These are phyloP conservation scores for Hippoglossus stenolepis DNA, from an alignment of 2,113 vertebrate species.

Conservation along the genomic window DNA sequence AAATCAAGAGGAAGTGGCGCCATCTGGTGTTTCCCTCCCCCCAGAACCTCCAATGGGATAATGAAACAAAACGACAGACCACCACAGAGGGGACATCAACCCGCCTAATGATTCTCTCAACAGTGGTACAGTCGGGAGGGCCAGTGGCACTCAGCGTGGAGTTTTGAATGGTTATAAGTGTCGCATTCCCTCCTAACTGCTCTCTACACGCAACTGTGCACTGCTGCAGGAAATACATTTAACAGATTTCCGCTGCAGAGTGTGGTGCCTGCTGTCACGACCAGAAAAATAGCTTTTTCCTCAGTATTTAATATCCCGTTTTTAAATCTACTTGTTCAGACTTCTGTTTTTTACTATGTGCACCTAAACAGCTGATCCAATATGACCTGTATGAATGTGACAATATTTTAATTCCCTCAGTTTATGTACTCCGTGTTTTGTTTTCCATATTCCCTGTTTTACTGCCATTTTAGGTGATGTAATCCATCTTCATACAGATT, in stretches of 20 bases:
- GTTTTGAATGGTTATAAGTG: constrained; percentile 28
- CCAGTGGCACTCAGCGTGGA: constrained; percentile 10
- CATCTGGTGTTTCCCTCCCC: constrained; percentile 51
- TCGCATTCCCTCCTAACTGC: constrained; percentile 15
- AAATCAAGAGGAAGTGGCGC: constrained; percentile 32
- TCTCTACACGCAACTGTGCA: background rate
- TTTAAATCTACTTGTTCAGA: background rate
- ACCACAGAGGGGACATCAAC: constrained; percentile 10
- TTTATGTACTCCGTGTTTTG: no score
- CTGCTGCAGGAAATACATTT: constrained; percentile 26
- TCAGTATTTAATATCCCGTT: background rate
- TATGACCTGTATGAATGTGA: no score
- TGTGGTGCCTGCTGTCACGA: background rate
- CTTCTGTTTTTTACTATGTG: background rate
- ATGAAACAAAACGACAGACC: background rate
- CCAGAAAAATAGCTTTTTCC: background rate
- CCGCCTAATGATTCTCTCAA: constrained; percentile 33
- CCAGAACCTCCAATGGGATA: background rate
- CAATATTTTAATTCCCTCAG: background rate
- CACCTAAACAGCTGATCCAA: background rate
- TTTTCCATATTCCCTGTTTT: background rate
- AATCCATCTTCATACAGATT: background rate
- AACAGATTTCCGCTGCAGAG: background rate
- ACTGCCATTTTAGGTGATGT: background rate
- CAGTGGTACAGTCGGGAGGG: background rate